Conservation (phyloP, 2,113 vertebrate species). For the Polypterus senegalus region DNA sequence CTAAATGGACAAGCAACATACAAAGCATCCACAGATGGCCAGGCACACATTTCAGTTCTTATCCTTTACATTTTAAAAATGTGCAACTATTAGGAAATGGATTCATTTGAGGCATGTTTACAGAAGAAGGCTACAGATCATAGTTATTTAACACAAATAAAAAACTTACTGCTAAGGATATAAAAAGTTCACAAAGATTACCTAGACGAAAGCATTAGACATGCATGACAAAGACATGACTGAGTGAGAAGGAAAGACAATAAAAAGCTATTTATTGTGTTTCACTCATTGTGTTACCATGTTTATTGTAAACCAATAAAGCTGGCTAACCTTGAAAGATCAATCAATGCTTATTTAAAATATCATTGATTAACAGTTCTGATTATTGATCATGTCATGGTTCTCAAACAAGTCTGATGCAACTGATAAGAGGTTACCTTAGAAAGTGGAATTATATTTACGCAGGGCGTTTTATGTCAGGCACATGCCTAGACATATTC, state of each 20-base stretch:
- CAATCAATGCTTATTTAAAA: constrained; percentile 63
- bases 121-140: neutral
- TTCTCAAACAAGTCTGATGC: constrained; percentile 49
- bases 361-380: constrained; percentile 66
- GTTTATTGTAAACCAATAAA: constrained; percentile 61
- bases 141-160: constrained; percentile 1
- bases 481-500: constrained; percentile 13
- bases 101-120: too few relatives aligned
- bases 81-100: too few relatives aligned
- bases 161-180: neutral
- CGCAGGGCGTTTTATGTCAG: constrained; percentile 10
- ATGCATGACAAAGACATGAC: neutral
- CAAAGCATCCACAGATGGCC: constrained; percentile 2
- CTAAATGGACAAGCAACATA: neutral
- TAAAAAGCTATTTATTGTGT: constrained; percentile 29
- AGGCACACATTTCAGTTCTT: constrained; percentile 11
- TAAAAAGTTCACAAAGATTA: neutral
- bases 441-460: constrained; percentile 34
- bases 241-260: constrained; percentile 20
- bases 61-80: constrained; percentile 5
- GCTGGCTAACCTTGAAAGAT: constrained; percentile 56
- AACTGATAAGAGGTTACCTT: constrained; percentile 47
- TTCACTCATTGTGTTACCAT: constrained; percentile 55
- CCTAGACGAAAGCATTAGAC: neutral
- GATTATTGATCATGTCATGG: constrained; percentile 62